Evolutionary conservation across 2,888 invertebrate genomes (phyloP).

Genomic region (Podabrus alpinus): DNA sequence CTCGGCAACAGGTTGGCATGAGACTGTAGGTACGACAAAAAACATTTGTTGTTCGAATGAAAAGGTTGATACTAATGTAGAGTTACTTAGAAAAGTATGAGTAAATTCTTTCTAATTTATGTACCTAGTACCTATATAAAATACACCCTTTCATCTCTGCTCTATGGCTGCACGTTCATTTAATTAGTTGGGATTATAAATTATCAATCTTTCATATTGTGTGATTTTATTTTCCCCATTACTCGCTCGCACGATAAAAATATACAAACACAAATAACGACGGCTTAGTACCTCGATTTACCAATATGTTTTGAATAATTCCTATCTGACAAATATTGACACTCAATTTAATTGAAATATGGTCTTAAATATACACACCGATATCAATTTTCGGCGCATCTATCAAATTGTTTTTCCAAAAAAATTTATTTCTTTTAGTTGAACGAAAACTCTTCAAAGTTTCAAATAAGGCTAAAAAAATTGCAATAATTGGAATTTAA

Average conservation of each 20-base stretch:
- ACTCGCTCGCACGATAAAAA: background rate
- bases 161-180: background rate
- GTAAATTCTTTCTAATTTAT: background rate
- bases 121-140: too few relatives aligned
- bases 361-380: background rate
- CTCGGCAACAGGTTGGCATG: constrained; percentile 36
- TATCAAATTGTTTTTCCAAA: background rate
- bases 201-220: too few relatives aligned
- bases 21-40: constrained; percentile 29
- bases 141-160: background rate
- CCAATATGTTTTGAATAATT: background rate
- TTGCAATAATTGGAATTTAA: background rate
- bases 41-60: constrained; percentile 28
- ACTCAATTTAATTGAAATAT: background rate
- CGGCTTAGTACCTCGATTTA: background rate
- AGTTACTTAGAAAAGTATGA: background rate
- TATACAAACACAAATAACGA: background rate
- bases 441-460: too few relatives aligned
- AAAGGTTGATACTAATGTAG: constrained; percentile 29
- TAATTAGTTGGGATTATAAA: background rate
- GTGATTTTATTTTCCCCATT: background rate
- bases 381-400: background rate
- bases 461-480: too few relatives aligned
- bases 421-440: too few relatives aligned
- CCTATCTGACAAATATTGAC: background rate